phyloP scores from a whole-genome alignment of 2,113 vertebrate species.

The Leuciscus idus region DNA sequence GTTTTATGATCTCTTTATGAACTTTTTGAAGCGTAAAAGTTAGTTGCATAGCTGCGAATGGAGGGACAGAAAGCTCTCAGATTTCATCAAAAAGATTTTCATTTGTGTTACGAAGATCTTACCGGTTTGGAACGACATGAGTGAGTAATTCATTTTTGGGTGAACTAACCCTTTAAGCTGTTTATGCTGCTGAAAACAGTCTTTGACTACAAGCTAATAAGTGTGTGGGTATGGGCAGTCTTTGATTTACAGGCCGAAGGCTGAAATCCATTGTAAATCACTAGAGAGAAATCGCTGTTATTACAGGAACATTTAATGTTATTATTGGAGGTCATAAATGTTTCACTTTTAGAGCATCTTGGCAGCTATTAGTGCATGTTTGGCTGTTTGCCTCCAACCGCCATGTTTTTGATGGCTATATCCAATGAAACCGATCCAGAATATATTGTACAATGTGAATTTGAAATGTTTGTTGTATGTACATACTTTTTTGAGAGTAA shows the following conservation, averaged over 20 bases:
- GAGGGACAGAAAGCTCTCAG: no score
- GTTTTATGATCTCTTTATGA: no score
- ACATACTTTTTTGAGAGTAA: background rate
- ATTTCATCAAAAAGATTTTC: no score
- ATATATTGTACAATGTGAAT: background rate
- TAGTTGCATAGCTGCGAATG: no score
- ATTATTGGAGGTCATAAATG: slow-evolving; percentile 64
- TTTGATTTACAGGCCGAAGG: slow-evolving; percentile 70
- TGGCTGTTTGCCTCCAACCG: background rate
- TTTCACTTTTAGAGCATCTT: slow-evolving; percentile 58
- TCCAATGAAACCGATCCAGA: slow-evolving; percentile 9
- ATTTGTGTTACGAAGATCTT: no score
- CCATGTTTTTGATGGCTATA: slow-evolving; percentile 1
- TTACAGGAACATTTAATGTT: slow-evolving; percentile 69
- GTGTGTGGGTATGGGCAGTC: slow-evolving; percentile 12
- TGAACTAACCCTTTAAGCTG: background rate
- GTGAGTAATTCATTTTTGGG: no score
- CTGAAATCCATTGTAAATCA: slow-evolving; percentile 75
- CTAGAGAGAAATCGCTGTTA: slow-evolving; percentile 68
- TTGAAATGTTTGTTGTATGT: background rate
- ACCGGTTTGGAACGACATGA: no score
- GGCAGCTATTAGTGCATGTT: background rate
- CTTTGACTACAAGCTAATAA: background rate
- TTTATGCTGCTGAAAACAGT: slow-evolving; percentile 7
- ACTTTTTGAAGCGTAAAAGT: no score